Evolutionary conservation across 2,888 invertebrate genomes (phyloP), one percentile per base, ranked within the genome.

Genomic region (Epinotia brunnichana): DNA sequence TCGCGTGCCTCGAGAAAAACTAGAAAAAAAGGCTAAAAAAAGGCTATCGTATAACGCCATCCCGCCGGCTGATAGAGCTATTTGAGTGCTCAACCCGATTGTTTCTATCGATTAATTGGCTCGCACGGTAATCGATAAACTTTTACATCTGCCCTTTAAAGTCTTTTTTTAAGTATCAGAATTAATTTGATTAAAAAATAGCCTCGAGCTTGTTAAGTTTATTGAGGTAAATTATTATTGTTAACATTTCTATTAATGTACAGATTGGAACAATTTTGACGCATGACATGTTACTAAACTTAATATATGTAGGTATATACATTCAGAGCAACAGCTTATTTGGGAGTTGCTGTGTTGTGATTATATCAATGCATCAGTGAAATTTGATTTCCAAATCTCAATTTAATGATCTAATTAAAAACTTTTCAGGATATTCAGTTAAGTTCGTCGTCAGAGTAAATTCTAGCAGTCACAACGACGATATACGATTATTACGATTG

Each of bases 51-150:
- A 90, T 89, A 90, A 90, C 91, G 88, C 89, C 89, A 89, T 90
- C 89, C 89, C 88, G 84, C 86, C 82, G 87, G 85, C 87, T 88
- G 92, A 93, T 93, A 91, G 88, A 93, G 92, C 91, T 90, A 91
- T 93, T 91, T 87, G 89, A 86, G 77, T 78, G 86, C 81, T 82
- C 84, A 81, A 83, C 86, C 77, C 88, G 88, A 90, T 91, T 91
- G 90, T 91, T 90, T 90, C 90, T 91, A 92, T 91, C 91, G 85
- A 90, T 92, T 93, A 93, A 93, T 93, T 92, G 92, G 92, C 92
- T 93, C 89, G 87, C 86, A 89, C 87, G 85, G 87, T 91, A 90
- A 93, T 92, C 92, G 91, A 93, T 93, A 90, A 92, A 89, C 87
- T 87, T 86, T 78, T 83, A 83, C 93, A 93, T 90, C 93, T 93